A percentile compares a stretch with the other conserved stretches of the same genome.
These are phyloP conservation scores for Hypotaenidia philippensis DNA, from an alignment of 2,797 vertebrate species.

Conservation along the genomic window DNA sequence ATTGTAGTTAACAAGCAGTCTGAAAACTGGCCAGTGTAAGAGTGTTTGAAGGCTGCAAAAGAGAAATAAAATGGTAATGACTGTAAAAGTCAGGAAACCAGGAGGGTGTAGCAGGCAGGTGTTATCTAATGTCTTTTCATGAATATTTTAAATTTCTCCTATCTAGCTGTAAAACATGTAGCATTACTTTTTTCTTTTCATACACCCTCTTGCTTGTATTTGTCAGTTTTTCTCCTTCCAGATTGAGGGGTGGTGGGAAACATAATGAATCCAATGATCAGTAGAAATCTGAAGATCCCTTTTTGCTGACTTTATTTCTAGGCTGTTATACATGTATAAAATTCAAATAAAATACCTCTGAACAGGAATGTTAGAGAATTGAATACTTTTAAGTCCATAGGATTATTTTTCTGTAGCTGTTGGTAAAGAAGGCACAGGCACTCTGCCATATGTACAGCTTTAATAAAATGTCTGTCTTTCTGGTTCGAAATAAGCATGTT, in stretches of 20 bases:
- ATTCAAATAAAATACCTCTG: not conserved
- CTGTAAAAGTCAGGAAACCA: not conserved
- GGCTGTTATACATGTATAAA: not conserved
- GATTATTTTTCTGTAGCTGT: not conserved
- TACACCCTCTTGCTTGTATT: not conserved
- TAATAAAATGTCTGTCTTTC: not conserved
- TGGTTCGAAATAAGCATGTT: not conserved
- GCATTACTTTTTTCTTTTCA: not conserved
- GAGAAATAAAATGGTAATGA: not conserved
- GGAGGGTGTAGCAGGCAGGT: not conserved
- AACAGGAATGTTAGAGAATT: not conserved
- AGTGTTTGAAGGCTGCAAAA: not conserved
- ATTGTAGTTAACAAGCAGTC: not conserved
- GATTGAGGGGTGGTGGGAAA: not conserved
- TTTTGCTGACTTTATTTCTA: not conserved
- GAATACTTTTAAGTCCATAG: not conserved
- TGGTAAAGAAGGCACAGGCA: not conserved
- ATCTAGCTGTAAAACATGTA: not conserved
- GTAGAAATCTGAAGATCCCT: not conserved
- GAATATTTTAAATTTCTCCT: not conserved
- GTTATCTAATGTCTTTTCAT: not conserved
- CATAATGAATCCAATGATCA: not conserved
- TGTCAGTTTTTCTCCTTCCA: rapidly evolving
- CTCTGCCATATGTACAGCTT: not conserved
- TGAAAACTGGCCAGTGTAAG: not conserved